Evolutionary conservation across 2,113 vertebrate genomes (phyloP), one percentile per base, ranked within the genome.

Genomic region (Gasterosteus nipponicus): DNA sequence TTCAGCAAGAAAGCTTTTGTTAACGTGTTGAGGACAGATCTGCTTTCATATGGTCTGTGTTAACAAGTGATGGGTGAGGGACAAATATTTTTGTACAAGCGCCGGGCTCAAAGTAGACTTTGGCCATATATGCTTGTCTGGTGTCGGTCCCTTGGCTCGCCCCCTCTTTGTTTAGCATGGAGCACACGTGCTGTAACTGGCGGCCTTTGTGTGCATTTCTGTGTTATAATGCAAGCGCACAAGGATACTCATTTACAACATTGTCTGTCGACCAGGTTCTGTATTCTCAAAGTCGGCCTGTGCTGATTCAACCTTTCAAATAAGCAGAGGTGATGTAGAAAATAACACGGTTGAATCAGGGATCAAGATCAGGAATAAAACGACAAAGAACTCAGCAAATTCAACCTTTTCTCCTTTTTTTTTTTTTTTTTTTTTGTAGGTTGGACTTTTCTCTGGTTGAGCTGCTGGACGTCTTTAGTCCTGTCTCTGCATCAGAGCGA

Each of bases 391-490:
- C 22, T 70, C 33, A 10, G 3, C 49, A 56, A 29, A 7, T 69
- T 54, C 35, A 35, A 3, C 7, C 56, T 44, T 26, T 26, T 26
- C 22, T 26, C 22, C 22, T 1, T 77, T 11, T 62, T 63, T 59
- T 1, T 75, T n/a, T n/a, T n/a, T 68, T 1, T 53, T 1, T 75
- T 11, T 60, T 66, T 60, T 69, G 1, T 67, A 98, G 98, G 86
- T 94, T 93, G 0, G 92, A 97, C 78, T 84, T 95, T 2, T 95
- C 95, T 78, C 82, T 96, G 64, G 89, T 94, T 62, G 95, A 97
- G 68, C 87, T 98, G 85, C 86, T 97, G 84, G 94, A 96, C 65
- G 92, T 94, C 41, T 81, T 97, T 76, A 96, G 93, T 84, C 95
- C 94, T 0, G 15, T 92, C 11, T 88, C 94, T 33, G 80, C 86